phyloP scores from a whole-genome alignment of 1,140 invertebrate species.

The Cydia fagiglandana region DNA sequence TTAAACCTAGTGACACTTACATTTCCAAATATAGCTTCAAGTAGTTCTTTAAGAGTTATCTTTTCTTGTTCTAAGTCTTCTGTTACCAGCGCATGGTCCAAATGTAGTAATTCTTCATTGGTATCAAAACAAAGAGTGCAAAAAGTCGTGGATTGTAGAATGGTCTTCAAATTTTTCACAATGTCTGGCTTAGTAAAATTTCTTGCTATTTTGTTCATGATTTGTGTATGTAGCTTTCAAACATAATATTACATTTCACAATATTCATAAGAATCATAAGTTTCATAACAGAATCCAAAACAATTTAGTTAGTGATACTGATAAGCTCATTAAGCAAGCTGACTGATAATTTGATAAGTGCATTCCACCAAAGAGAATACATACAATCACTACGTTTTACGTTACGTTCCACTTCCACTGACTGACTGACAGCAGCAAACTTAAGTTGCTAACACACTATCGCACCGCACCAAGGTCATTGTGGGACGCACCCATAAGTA shows the following conservation, averaged over 20 bases:
- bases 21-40: conserved; percentile 9
- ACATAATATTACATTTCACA: background rate
- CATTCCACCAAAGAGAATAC: too few relatives aligned
- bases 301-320: background rate
- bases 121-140: conserved; percentile 12
- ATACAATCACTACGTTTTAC: too few relatives aligned
- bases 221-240: background rate
- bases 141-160: background rate
- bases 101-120: conserved; percentile 10
- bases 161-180: background rate
- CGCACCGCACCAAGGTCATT: too few relatives aligned
- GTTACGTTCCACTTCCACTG: background rate
- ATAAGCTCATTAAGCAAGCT: background rate
- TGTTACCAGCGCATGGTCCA: background rate
- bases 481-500: too few relatives aligned
- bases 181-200: background rate
- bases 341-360: conserved; percentile 1
- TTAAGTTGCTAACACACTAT: too few relatives aligned
- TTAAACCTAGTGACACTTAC: background rate
- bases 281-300: background rate
- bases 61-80: background rate
- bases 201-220: background rate
- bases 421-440: too few relatives aligned
- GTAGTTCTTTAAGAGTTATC: background rate
- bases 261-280: background rate